These are phyloP conservation scores for Danionella dracula DNA, from an alignment of 2,797 vertebrate species.

Conservation along the genomic window DNA sequence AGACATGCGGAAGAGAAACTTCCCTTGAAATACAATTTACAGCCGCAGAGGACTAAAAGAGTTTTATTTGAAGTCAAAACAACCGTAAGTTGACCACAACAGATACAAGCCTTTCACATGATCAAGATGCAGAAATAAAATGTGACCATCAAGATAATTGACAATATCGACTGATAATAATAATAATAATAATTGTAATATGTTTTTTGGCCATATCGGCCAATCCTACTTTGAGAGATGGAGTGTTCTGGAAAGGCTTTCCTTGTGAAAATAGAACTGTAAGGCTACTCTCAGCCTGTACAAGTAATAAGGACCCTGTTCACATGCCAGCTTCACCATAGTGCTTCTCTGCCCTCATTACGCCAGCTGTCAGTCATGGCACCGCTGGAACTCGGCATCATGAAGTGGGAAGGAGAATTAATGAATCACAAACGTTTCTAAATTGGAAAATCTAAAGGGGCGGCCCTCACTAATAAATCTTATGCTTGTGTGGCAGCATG, in stretches of 20 bases:
- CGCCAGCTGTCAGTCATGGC: constrained; percentile 37
- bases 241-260: background rate
- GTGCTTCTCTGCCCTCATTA: constrained; percentile 45
- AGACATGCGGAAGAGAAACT: no score
- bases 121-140: no score
- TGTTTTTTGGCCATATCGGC: no score
- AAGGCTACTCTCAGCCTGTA: constrained; percentile 18
- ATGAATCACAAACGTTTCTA: constrained; percentile 40
- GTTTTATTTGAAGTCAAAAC: no score
- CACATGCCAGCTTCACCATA: constrained; percentile 23
- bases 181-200: no score
- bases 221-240: no score
- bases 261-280: background rate
- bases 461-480: constrained; percentile 35
- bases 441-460: constrained; percentile 42
- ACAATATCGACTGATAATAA: no score
- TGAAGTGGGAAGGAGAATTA: constrained; percentile 38
- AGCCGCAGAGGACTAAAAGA: no score
- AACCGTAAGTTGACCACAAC: no score
- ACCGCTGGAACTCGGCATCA: constrained; percentile 34
- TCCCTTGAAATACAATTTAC: no score
- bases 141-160: no score
- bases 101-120: no score
- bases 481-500: constrained; percentile 26
- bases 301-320: constrained; percentile 39